Conservation (phyloP, 2,113 vertebrate species). For the Anguilla rostrata region DNA sequence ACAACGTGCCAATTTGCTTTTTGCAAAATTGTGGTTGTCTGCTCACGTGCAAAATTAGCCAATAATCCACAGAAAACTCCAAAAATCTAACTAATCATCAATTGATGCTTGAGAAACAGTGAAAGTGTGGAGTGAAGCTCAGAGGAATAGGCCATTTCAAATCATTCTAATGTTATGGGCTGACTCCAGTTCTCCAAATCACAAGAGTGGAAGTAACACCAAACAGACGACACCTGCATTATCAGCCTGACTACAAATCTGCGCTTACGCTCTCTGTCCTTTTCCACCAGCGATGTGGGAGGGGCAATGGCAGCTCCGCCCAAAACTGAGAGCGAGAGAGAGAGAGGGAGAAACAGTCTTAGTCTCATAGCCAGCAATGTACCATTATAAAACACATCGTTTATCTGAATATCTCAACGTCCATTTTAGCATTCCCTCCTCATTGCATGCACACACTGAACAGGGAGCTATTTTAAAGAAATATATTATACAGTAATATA, state of each 20-base stretch:
- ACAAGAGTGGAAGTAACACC: no score
- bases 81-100: no score
- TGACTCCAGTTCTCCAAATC: no score
- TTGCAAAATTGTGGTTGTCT: not conserved
- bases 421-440: not conserved
- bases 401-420: not conserved
- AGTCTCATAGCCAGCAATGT: not conserved
- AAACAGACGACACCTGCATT: no score
- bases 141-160: no score
- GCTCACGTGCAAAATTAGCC: not conserved
- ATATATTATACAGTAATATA: no score
- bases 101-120: no score
- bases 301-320: conserved; percentile 97
- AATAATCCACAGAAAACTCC: not conserved
- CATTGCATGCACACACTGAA: not conserved
- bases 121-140: no score
- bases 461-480: not conserved
- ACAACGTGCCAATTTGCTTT: not conserved
- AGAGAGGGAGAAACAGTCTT: not conserved
- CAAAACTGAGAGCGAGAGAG: conserved; percentile 67
- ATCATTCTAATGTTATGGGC: no score
- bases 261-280: conserved; percentile 82
- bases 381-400: not conserved
- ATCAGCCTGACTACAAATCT: no score
- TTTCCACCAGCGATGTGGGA: conserved; percentile 91